Evolutionary conservation across 1,140 invertebrate genomes (phyloP), one percentile per base, ranked within the genome.

Genomic region (Platyura marginata): DNA sequence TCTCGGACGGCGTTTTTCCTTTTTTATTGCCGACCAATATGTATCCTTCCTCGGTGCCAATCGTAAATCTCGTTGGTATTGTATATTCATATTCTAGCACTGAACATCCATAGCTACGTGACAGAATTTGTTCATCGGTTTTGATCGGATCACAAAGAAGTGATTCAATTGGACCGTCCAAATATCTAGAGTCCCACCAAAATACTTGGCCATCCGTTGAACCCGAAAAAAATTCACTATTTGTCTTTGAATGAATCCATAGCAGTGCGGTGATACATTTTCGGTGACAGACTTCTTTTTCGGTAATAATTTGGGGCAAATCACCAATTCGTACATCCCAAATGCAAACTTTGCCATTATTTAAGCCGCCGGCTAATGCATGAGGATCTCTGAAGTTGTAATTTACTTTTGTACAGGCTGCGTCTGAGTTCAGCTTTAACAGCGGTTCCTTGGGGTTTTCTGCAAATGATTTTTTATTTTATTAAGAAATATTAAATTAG

Each of bases 21-120:
- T 69, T 66, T 41, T 83, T 70, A 59, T 86, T 89, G 37, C 80
- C 81, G 13, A 79, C 77, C 47, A 88, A 72, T 0, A 89, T 71
- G 40, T 71, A 62, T 3, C 79, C 79, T 60, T 75, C 70, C 54
- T 85, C 81, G 34, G 77, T 81, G 38, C 81, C 81, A 21, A 61
- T 59, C 6, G 70, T 58, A 46, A 67, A 69, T 49, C 84, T 80
- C 39, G 86, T 87, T 2, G 87, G 85, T 49, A 91, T 77, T 0
- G 84, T 85, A 8, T 74, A 65, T 60, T 92, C 86, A 55, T 83
- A 91, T 56, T 91, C 83, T 38, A 93, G 65, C 41, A 72, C 69
- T 3, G 79, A 80, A 21, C 81, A 72, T 16, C 84, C 83, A 48
- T 77, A 72, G 11, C 82, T 72, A 42, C 75, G 72, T 22, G 65